A percentile compares a stretch with the other conserved stretches of the same genome.
phyloP scores from a whole-genome alignment of 2,888 invertebrate genomes.

The Orchesella flavescens region DNA sequence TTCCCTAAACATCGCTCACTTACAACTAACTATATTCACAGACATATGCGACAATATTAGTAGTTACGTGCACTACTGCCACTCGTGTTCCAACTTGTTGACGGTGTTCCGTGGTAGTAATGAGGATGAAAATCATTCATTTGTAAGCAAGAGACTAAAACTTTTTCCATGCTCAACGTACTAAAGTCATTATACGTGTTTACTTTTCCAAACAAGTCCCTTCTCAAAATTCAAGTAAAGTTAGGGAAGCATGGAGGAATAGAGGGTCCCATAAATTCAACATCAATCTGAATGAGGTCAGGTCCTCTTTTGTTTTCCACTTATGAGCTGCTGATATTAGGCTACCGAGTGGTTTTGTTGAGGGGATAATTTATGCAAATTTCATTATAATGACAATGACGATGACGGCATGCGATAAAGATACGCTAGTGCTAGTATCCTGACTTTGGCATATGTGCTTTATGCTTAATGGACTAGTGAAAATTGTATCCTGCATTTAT shows the following conservation, averaged over 20 bases:
- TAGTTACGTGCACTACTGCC: neutral
- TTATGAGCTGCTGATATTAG: neutral
- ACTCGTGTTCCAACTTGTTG: neutral
- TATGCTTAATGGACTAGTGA: too few relatives aligned
- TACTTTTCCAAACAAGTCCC: neutral
- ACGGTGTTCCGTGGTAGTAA: neutral
- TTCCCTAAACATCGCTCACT: too few relatives aligned
- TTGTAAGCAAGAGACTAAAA: neutral
- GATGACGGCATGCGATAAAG: constrained; percentile 7
- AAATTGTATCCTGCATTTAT: too few relatives aligned
- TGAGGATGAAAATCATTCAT: constrained; percentile 1
- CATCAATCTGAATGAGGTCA: constrained; percentile 25
- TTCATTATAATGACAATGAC: constrained; percentile 22
- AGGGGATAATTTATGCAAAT: constrained; percentile 15
- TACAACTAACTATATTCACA: neutral
- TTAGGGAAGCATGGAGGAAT: neutral
- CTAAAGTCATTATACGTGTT: neutral
- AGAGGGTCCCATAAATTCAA: neutral
- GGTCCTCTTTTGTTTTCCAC: neutral
- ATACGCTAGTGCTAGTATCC: neutral
- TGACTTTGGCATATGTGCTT: neutral
- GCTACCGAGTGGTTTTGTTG: neutral
- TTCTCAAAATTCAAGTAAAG: neutral
- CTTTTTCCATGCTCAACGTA: neutral
- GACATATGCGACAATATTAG: neutral